Percentiles rank a stretch among this genome's conserved stretches.
These are phyloP conservation scores for Pedicia rivosa DNA, from an alignment of 2,888 invertebrate species.

Conservation along the genomic window DNA sequence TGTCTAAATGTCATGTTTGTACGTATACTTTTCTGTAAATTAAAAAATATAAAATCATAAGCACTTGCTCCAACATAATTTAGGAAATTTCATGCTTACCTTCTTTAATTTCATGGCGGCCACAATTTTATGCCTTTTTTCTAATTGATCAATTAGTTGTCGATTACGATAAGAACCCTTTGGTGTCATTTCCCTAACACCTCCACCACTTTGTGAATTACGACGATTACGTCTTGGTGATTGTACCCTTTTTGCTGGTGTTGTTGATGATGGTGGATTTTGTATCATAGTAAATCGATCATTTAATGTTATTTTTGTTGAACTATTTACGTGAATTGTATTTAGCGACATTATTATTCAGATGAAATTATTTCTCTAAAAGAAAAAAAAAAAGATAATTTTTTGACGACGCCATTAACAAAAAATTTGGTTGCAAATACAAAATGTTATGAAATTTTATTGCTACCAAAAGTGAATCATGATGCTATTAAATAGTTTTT, in stretches of 20 bases:
- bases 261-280: constrained; percentile 15
- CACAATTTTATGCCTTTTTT: constrained; percentile 26
- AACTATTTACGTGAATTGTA: constrained; percentile 27
- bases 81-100: constrained; percentile 17
- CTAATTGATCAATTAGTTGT: constrained; percentile 24
- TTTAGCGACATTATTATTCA: constrained; percentile 15
- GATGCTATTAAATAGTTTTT: too few relatives aligned
- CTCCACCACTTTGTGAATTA: neutral
- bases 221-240: constrained; percentile 6
- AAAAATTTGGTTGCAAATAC: too few relatives aligned
- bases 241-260: constrained; percentile 11
- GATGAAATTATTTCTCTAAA: too few relatives aligned
- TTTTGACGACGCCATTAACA: too few relatives aligned
- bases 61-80: neutral
- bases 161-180: constrained; percentile 22
- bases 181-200: neutral
- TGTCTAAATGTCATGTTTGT: constrained; percentile 14
- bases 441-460: too few relatives aligned
- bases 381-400: too few relatives aligned
- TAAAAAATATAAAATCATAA: neutral
- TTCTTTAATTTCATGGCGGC: constrained; percentile 29
- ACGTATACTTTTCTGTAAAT: constrained; percentile 31
- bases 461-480: too few relatives aligned
- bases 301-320: constrained; percentile 32
- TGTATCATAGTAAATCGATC: constrained; percentile 31